A percentile compares a stretch with the other conserved stretches of the same genome.
Evolutionary conservation across 2,888 invertebrate genomes (phyloP).

Genomic region (Malacosoma neustria): DNA sequence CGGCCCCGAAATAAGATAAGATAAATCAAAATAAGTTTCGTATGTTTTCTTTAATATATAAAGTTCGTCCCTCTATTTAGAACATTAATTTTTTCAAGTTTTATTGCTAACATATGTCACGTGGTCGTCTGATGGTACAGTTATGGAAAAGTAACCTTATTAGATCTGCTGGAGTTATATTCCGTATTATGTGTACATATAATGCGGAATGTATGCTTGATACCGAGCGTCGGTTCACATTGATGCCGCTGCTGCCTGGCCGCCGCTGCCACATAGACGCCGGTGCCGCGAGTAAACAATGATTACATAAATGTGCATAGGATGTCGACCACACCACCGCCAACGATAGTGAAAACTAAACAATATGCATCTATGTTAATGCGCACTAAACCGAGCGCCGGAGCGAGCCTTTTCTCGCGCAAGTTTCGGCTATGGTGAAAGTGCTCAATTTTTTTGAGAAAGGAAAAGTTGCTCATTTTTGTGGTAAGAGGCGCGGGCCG

Average conservation of each 20-base stretch:
- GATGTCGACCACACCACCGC: constrained; percentile 1
- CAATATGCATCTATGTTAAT: constrained; percentile 26
- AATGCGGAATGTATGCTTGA: not conserved
- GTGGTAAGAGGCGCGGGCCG: constrained; percentile 45
- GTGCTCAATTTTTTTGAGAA: constrained; percentile 67
- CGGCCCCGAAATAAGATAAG: too few species aligned
- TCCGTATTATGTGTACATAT: too few species aligned
- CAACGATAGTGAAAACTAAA: constrained; percentile 27
- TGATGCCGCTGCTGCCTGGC: not conserved
- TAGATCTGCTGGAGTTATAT: too few species aligned
- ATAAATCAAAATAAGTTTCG: too few species aligned
- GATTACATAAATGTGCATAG: not conserved
- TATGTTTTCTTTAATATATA: too few species aligned
- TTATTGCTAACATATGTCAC: too few species aligned
- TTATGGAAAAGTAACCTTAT: too few species aligned
- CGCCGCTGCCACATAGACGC: too few species aligned
- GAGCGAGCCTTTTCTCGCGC: constrained; percentile 34
- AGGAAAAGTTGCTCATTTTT: constrained; percentile 69
- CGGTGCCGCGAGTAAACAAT: not conserved
- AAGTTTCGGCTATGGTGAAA: constrained; percentile 63
- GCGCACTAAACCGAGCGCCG: constrained; percentile 17
- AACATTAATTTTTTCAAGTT: too few species aligned
- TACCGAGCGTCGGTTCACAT: constrained; percentile 1
- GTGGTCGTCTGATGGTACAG: too few species aligned
- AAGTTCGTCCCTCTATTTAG: too few species aligned